Evolutionary conservation across 2,888 invertebrate species (phyloP).

Genomic region (Aspidiotus destructor): DNA sequence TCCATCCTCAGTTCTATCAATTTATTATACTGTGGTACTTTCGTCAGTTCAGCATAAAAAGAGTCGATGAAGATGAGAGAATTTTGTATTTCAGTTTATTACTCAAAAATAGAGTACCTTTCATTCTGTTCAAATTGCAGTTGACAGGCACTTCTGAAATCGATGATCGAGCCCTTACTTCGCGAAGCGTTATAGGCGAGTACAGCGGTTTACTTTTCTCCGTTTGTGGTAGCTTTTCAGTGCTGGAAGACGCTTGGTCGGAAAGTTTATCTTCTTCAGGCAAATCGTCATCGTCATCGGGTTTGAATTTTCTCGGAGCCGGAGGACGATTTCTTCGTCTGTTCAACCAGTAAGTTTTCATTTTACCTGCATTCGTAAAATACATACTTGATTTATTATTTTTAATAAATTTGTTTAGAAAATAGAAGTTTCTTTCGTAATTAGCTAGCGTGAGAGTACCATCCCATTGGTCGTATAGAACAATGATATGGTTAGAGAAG

Average conservation of each 20-base stretch:
- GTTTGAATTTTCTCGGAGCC: constrained; percentile 42
- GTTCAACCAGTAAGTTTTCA: constrained; percentile 84
- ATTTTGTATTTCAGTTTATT: no score
- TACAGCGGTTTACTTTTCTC: constrained; percentile 63
- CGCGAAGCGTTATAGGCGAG: constrained; percentile 71
- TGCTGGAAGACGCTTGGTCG: constrained; percentile 28
- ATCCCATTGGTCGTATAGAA: no score
- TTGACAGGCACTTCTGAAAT: constrained; percentile 33
- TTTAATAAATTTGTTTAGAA: no score
- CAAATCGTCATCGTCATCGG: constrained; percentile 39
- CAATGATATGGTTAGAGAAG: no score
- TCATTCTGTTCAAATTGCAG: constrained; percentile 26
- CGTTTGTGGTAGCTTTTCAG: constrained; percentile 9
- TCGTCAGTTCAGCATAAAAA: no score
- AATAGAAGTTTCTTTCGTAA: no score
- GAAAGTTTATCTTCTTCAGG: constrained; percentile 26
- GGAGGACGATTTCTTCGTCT: constrained; percentile 58
- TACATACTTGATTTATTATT: background rate
- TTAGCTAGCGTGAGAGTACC: no score
- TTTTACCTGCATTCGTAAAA: constrained; percentile 49
- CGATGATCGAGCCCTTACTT: constrained; percentile 34
- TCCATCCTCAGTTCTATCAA: no score
- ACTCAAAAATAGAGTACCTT: constrained; percentile 20
- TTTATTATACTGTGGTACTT: no score
- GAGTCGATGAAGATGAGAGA: no score